A percentile compares a stretch with the other conserved stretches of the same genome.
Evolutionary conservation across 2,113 vertebrate species (phyloP).

Genomic region (Suncus etruscus): DNA sequence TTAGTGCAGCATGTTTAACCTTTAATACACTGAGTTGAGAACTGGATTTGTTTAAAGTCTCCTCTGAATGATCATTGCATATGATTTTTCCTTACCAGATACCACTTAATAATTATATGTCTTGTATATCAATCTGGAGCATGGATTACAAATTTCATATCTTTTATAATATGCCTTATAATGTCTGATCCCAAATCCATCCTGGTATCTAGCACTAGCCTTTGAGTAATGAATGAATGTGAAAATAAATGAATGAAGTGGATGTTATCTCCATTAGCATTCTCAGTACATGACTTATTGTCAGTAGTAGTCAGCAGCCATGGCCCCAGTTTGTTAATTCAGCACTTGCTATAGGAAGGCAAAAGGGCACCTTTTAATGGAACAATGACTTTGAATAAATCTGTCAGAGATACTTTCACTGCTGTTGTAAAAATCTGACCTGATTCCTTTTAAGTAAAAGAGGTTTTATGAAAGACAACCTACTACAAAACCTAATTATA

Average conservation of each 20-base stretch:
- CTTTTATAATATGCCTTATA: background rate
- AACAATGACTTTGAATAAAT: conserved; percentile 68
- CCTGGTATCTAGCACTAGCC: background rate
- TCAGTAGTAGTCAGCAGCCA: background rate
- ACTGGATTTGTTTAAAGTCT: conserved; percentile 15
- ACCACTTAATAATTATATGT: background rate
- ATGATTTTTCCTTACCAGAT: background rate
- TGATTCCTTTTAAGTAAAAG: conserved; percentile 81
- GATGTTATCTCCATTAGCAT: background rate
- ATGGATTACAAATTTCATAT: background rate
- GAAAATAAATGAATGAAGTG: background rate
- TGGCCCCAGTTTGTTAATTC: conserved; percentile 33
- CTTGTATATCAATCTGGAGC: conserved; percentile 8
- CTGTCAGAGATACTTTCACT: conserved; percentile 60
- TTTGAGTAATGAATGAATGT: background rate
- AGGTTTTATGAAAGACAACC: conserved; percentile 71
- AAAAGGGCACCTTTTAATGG: conserved; percentile 62
- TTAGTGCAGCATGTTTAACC: too few species aligned
- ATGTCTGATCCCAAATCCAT: conserved; percentile 23
- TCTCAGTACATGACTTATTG: background rate
- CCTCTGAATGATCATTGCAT: background rate
- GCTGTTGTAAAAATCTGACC: conserved; percentile 79
- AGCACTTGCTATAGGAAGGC: background rate
- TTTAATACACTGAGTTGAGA: background rate
- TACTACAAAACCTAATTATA: conserved; percentile 82